Conservation (phyloP, 2,797 vertebrate genomes). For the Trichosurus vulpecula region DNA sequence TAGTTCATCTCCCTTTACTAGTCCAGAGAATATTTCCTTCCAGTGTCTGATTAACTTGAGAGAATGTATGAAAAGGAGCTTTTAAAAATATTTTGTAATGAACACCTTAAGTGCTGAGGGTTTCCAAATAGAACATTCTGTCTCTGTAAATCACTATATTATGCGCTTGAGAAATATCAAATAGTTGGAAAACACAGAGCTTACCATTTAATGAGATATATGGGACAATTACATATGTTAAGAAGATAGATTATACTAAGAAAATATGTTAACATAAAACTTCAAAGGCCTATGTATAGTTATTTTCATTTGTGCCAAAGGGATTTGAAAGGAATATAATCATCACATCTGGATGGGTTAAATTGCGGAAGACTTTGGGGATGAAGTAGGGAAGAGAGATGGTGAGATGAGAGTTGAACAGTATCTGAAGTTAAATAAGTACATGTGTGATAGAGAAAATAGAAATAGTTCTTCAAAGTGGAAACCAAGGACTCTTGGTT, state of each 20-base stretch:
- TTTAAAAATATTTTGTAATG: too few species aligned
- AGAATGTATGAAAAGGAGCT: too few species aligned
- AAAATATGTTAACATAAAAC: not conserved
- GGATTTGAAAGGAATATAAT: not conserved
- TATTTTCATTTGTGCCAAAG: not conserved
- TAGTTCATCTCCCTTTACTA: too few species aligned
- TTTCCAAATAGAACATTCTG: too few species aligned
- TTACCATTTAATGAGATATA: conserved; percentile 1
- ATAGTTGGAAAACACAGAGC: not conserved
- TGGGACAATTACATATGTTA: not conserved
- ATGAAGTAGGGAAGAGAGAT: too few species aligned
- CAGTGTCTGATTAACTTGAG: not conserved
- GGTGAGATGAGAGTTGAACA: not conserved
- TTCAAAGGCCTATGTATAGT: not conserved
- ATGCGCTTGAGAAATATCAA: not conserved
- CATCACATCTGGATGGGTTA: not conserved
- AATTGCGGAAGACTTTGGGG: not conserved
- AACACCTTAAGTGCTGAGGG: too few species aligned
- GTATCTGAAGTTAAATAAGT: not conserved
- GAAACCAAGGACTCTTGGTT: too few species aligned
- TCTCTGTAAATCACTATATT: not conserved
- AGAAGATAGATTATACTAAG: conserved; percentile 11
- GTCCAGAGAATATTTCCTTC: too few species aligned
- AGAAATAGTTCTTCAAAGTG: not conserved
- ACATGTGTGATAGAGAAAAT: not conserved